These are phyloP conservation scores for Zosterops japonicus DNA, from an alignment of 2,113 vertebrate genomes.

Conservation along the genomic window DNA sequence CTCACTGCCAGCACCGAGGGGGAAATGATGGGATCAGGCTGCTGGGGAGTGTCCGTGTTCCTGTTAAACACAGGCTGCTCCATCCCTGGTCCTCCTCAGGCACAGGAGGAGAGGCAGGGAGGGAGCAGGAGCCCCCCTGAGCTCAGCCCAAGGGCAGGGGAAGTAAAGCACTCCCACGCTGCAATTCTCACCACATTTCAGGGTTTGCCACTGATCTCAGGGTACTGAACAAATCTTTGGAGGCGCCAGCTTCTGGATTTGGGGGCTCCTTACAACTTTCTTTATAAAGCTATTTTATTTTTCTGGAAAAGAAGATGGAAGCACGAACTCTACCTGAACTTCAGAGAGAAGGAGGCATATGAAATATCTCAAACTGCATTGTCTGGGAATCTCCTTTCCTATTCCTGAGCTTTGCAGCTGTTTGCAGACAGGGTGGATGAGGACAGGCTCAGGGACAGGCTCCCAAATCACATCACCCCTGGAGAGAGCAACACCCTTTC, in stretches of 20 bases:
- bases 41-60: neutral
- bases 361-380: neutral
- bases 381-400: neutral
- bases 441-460: neutral
- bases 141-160: neutral
- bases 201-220: neutral
- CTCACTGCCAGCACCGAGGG: neutral
- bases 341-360: neutral
- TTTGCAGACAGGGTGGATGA: neutral
- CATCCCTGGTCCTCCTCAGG: neutral
- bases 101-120: neutral
- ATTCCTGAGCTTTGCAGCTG: neutral
- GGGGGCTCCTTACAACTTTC: neutral
- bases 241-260: neutral
- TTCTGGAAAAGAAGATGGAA: neutral
- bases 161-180: accelerated
- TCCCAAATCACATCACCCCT: neutral
- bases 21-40: neutral
- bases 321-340: neutral
- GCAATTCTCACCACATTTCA: neutral
- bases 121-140: neutral
- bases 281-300: neutral
- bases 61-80: neutral
- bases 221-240: neutral
- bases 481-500: neutral